A percentile compares a stretch with the other conserved stretches of the same genome.
Conservation (phyloP, 2,113 vertebrate species). For the Corythornis cristatus region DNA sequence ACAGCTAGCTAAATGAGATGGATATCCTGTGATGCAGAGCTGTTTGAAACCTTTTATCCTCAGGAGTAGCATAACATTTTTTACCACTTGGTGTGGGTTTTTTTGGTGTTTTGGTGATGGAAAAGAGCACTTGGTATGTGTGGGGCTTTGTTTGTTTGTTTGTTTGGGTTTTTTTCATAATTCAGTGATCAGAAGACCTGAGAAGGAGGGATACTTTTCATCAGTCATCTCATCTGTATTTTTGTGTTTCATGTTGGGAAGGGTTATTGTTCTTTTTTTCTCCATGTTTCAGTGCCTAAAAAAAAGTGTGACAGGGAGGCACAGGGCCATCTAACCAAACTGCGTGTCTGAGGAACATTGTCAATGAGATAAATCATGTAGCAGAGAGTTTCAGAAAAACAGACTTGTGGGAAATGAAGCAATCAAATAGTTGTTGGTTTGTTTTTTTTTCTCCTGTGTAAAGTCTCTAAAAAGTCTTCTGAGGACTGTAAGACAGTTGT, state of each 20-base stretch:
- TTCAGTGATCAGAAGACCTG: not conserved
- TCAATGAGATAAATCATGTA: not conserved
- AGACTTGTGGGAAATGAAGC: not conserved
- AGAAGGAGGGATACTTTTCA: not conserved
- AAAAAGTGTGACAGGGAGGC: not conserved
- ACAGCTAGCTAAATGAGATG: not conserved
- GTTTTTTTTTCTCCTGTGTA: not conserved
- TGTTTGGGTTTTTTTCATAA: not conserved
- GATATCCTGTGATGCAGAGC: not conserved
- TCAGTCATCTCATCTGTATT: not conserved
- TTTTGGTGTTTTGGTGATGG: not conserved
- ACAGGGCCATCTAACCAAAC: not conserved
- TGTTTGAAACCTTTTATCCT: not conserved
- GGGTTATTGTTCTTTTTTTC: not conserved
- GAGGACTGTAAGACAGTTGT: not conserved
- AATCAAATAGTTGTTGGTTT: not conserved
- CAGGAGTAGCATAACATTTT: not conserved
- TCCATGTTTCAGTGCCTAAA: not conserved
- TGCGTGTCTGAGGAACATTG: not conserved
- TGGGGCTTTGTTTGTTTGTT: no score
- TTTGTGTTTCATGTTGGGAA: not conserved
- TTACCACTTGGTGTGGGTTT: not conserved
- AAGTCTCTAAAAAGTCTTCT: not conserved
- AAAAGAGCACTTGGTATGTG: not conserved
- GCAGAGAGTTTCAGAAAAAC: not conserved